Conservation (phyloP, 2,888 invertebrate species). For the Listrodromus nycthemerus region DNA sequence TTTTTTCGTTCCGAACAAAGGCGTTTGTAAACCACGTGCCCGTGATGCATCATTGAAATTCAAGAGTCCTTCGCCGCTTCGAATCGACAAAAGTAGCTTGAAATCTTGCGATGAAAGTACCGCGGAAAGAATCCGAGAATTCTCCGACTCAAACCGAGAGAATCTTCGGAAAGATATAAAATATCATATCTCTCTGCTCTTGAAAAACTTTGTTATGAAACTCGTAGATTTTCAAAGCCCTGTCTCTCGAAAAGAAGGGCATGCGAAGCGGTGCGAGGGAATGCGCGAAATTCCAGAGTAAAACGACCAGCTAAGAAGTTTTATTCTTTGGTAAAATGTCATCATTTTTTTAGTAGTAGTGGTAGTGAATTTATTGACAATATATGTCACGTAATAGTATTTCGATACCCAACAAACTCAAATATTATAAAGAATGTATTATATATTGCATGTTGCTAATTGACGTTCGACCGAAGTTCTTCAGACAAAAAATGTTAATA, state of each 20-base stretch:
- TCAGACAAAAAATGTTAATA: too few relatives aligned
- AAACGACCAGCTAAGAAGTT: neutral
- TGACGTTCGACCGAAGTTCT: too few relatives aligned
- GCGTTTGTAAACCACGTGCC: neutral
- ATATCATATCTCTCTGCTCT: slow-evolving; percentile 12
- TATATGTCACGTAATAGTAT: too few relatives aligned
- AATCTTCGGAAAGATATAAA: neutral
- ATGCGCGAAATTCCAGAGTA: neutral
- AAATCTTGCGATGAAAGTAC: neutral
- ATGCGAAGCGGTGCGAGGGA: neutral
- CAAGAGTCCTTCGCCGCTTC: neutral
- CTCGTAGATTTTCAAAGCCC: too few relatives aligned
- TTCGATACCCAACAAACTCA: too few relatives aligned
- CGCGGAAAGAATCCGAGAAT: neutral
- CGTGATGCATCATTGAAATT: neutral
- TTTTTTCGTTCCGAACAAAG: neutral
- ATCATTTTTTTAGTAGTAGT: too few relatives aligned
- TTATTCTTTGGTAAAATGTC: neutral
- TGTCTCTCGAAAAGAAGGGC: too few relatives aligned
- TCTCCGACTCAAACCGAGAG: neutral
- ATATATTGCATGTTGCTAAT: too few relatives aligned
- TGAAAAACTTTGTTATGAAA: too few relatives aligned
- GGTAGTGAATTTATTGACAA: too few relatives aligned
- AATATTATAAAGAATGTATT: too few relatives aligned
- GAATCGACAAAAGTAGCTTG: neutral